phyloP scores from a whole-genome alignment of 2,888 invertebrate genomes.

The Acrobasis repandana region DNA sequence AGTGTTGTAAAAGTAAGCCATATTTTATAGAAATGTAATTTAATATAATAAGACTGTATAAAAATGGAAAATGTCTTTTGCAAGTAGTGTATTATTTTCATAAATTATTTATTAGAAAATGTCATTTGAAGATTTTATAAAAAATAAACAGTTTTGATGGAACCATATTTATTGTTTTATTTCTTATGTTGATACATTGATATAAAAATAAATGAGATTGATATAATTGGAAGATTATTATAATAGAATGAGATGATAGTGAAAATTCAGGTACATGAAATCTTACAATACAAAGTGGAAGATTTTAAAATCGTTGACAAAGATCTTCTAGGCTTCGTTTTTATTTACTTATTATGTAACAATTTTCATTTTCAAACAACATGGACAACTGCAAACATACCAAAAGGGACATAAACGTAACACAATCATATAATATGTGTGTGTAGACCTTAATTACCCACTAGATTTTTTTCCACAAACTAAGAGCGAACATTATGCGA shows the following conservation, averaged over 20 bases:
- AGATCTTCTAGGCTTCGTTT: too few species aligned
- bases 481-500: too few species aligned
- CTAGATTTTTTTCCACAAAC: too few species aligned
- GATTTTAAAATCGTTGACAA: too few species aligned
- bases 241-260: neutral
- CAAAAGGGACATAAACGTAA: too few species aligned
- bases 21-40: conserved; percentile 29
- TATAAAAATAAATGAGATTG: conserved; percentile 16
- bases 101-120: conserved; percentile 38
- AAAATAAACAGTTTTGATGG: conserved; percentile 38
- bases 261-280: conserved; percentile 8
- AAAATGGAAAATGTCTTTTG: conserved; percentile 31
- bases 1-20: conserved; percentile 4
- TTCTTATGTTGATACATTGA: neutral
- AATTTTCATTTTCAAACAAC: too few species aligned
- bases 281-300: too few species aligned
- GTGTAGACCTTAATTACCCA: too few species aligned
- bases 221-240: conserved; percentile 5
- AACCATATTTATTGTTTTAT: conserved; percentile 32
- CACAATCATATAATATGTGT: too few species aligned
- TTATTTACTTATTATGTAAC: too few species aligned
- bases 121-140: conserved; percentile 42
- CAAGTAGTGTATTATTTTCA: conserved; percentile 36
- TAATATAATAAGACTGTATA: conserved; percentile 42
- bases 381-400: too few species aligned